Percentiles rank a stretch among this genome's conserved stretches.
phyloP scores from a whole-genome alignment of 2,797 vertebrate species.

The Ctenopoma multispine region DNA sequence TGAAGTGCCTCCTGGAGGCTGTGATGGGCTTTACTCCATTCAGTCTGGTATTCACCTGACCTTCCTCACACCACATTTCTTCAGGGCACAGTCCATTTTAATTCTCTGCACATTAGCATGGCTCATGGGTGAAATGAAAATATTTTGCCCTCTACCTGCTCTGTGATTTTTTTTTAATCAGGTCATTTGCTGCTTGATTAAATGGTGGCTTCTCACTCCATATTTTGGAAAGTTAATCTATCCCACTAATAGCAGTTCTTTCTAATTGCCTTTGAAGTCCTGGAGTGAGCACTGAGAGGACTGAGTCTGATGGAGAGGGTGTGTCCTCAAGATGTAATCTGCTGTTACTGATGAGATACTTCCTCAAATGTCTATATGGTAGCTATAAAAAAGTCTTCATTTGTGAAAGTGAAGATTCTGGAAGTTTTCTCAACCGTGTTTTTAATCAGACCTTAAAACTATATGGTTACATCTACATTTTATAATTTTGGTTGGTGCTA shows the following conservation, averaged over 20 bases:
- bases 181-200: conserved; percentile 33
- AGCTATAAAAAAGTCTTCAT: too few species aligned
- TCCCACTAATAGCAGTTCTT: conserved; percentile 53
- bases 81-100: conserved; percentile 1
- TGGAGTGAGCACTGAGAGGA: not conserved
- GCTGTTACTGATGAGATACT: not conserved
- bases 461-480: too few species aligned
- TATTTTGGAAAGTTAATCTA: conserved; percentile 61
- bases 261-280: not conserved
- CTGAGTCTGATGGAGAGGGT: not conserved
- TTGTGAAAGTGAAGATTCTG: too few species aligned
- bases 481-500: too few species aligned
- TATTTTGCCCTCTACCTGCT: conserved; percentile 38
- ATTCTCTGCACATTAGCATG: conserved; percentile 18
- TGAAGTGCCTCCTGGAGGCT: not conserved
- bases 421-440: too few species aligned
- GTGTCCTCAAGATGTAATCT: not conserved
- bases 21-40: conserved; percentile 19
- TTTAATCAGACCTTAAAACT: not conserved
- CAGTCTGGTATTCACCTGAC: conserved; percentile 12
- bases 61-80: conserved; percentile 11
- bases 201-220: conserved; percentile 45
- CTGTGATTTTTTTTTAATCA: conserved; percentile 23
- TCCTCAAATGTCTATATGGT: not conserved
- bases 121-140: conserved; percentile 20